Evolutionary conservation across 2,797 vertebrate species (phyloP).

Genomic region (Scolopax bukidnonensis): DNA sequence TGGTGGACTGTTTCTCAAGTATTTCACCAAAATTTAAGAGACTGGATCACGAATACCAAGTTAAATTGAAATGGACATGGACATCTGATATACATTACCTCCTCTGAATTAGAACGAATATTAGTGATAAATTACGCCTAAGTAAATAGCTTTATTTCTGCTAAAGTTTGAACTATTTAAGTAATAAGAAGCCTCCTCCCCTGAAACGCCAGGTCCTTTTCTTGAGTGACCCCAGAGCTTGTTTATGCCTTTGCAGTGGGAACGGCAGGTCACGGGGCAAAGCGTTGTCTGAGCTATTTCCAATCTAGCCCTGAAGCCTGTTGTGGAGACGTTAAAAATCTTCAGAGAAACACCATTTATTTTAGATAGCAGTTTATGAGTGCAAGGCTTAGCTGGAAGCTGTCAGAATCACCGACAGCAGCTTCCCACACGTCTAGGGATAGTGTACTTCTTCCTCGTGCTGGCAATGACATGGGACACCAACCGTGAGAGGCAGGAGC

Average conservation of each 20-base stretch:
- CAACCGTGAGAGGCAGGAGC: background rate
- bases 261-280: background rate
- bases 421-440: background rate
- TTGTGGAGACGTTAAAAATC: background rate
- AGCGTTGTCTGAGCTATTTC: background rate
- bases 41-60: background rate
- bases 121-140: background rate
- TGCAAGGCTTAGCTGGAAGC: background rate
- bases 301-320: background rate
- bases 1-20: background rate
- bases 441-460: background rate
- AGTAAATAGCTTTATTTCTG: background rate
- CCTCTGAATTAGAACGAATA: background rate
- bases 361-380: background rate
- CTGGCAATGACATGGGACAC: accelerated
- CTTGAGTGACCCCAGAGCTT: background rate
- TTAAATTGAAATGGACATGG: background rate
- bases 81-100: background rate
- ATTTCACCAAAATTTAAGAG: background rate
- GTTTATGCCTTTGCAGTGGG: background rate
- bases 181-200: background rate
- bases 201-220: background rate
- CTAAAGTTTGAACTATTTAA: background rate
- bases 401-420: background rate
- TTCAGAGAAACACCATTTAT: background rate